These are phyloP conservation scores for Drosophila pseudoobscura DNA, from an alignment of 1,140 invertebrate genomes.

Conservation along the genomic window DNA sequence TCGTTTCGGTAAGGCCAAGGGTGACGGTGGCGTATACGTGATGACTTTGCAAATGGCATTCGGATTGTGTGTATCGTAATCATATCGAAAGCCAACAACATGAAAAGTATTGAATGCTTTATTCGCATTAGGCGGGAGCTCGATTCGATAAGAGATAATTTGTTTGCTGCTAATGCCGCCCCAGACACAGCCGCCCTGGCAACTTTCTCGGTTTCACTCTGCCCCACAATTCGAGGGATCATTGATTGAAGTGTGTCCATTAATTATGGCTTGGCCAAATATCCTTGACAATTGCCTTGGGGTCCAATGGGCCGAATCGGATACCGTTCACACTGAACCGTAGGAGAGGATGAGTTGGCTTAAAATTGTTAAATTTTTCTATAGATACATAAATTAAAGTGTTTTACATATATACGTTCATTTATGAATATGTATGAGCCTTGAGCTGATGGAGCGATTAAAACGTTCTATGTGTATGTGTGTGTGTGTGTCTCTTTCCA, in stretches of 20 bases:
- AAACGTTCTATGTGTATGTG: conserved; percentile 18
- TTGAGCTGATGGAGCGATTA: conserved; percentile 47
- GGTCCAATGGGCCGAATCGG: too few species aligned
- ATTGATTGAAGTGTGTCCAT: conserved; percentile 19
- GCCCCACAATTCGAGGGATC: too few species aligned
- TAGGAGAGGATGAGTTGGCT: too few species aligned
- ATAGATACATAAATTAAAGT: too few species aligned
- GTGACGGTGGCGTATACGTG: conserved; percentile 70
- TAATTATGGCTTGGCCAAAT: conserved; percentile 39
- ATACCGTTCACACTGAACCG: too few species aligned
- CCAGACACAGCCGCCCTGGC: background rate
- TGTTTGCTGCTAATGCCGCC: conserved; percentile 61
- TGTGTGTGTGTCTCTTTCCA: conserved; percentile 5
- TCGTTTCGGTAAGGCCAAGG: conserved; percentile 6
- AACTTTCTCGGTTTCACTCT: background rate
- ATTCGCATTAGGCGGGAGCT: conserved; percentile 57
- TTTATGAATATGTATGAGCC: conserved; percentile 26
- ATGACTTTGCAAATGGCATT: conserved; percentile 79
- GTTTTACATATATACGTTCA: too few species aligned
- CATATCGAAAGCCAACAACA: conserved; percentile 67
- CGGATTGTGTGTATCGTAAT: conserved; percentile 43
- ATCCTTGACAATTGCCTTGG: conserved; percentile 2
- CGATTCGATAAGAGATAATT: conserved; percentile 72
- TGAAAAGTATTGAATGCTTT: conserved; percentile 66
- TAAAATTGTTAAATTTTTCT: too few species aligned